Percentiles rank a stretch among this genome's conserved stretches.
phyloP scores from a whole-genome alignment of 2,888 invertebrate species.

The Dendrolimus pini region DNA sequence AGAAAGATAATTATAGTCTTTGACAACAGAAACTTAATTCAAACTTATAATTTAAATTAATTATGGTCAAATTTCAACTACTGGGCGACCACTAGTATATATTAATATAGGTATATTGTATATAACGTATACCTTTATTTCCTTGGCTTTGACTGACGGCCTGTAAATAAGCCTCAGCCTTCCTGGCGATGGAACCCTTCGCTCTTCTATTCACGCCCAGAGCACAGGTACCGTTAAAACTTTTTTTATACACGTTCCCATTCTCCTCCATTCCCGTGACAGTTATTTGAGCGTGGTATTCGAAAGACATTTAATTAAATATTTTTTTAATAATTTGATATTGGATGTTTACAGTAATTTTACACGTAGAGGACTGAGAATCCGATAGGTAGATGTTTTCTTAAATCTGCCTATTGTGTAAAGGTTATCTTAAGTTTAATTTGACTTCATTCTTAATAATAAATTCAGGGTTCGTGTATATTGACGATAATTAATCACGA shows the following conservation, averaged over 20 bases:
- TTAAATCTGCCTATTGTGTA: conserved; percentile 23
- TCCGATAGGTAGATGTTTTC: conserved; percentile 10
- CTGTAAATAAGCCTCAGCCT: conserved; percentile 55
- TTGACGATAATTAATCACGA: conserved; percentile 6
- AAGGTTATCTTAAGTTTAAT: conserved; percentile 35
- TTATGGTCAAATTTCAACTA: background rate
- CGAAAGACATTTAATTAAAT: conserved; percentile 38
- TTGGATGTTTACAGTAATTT: conserved; percentile 26
- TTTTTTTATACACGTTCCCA: conserved; percentile 41
- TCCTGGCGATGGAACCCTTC: conserved; percentile 49
- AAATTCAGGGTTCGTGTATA: conserved; percentile 1
- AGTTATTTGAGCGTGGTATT: conserved; percentile 48
- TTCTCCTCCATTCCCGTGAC: conserved; percentile 46
- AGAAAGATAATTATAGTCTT: no score
- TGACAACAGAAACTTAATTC: no score
- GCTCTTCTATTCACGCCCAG: conserved; percentile 41
- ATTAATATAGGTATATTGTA: background rate
- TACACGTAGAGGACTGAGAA: conserved; percentile 23
- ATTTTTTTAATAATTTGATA: conserved; percentile 6
- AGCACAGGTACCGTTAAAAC: conserved; percentile 44
- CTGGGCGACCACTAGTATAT: no score
- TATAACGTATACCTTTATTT: conserved; percentile 1
- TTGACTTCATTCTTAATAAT: conserved; percentile 3
- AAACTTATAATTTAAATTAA: background rate
- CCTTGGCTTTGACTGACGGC: conserved; percentile 52